Percentiles rank a stretch among this genome's conserved stretches.
These are phyloP conservation scores for Chondrilla cf. caribensis DNA, from an alignment of 37 sponge, comb jelly and placozoan genomes.

Conservation along the genomic window DNA sequence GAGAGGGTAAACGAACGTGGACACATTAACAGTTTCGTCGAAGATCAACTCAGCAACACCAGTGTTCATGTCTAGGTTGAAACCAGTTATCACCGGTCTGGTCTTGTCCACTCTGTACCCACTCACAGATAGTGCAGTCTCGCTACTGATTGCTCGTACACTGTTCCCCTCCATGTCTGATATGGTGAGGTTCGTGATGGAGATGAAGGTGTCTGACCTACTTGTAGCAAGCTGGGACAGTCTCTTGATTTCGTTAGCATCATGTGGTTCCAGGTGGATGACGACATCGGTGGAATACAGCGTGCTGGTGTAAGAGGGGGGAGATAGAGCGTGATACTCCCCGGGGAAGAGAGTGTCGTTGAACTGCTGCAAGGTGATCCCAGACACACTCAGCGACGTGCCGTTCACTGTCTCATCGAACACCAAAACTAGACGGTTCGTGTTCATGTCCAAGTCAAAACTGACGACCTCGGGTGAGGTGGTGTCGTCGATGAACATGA, in stretches of 20 bases:
- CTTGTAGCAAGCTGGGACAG: constrained; percentile 58
- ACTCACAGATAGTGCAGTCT: constrained; percentile 43
- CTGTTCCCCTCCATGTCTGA: constrained; percentile 78
- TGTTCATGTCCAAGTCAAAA: constrained; percentile 63
- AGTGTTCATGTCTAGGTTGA: constrained; percentile 70
- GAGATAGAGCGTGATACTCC: constrained; percentile 36
- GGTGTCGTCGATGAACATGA: constrained; percentile 52
- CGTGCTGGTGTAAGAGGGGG: constrained; percentile 27
- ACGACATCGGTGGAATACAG: constrained; percentile 38
- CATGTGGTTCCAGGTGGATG: constrained; percentile 44
- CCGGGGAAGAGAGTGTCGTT: constrained; percentile 37
- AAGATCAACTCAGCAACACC: constrained; percentile 66
- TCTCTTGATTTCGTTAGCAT: constrained; percentile 80
- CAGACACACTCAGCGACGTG: constrained; percentile 52
- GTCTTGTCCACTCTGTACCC: constrained; percentile 55
- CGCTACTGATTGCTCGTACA: constrained; percentile 20
- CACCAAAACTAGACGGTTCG: constrained; percentile 42
- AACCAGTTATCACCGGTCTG: constrained; percentile 40
- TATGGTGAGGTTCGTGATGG: constrained; percentile 59
- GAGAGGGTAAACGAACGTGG: constrained; percentile 12
- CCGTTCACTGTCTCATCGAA: constrained; percentile 88
- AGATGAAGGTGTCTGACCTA: constrained; percentile 32
- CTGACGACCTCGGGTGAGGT: constrained; percentile 54
- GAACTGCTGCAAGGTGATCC: constrained; percentile 58
- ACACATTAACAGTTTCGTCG: constrained; percentile 76